Evolutionary conservation across 92 coral and sea anemone species (phyloP).

Genomic region (Pocillopora meandrina): DNA sequence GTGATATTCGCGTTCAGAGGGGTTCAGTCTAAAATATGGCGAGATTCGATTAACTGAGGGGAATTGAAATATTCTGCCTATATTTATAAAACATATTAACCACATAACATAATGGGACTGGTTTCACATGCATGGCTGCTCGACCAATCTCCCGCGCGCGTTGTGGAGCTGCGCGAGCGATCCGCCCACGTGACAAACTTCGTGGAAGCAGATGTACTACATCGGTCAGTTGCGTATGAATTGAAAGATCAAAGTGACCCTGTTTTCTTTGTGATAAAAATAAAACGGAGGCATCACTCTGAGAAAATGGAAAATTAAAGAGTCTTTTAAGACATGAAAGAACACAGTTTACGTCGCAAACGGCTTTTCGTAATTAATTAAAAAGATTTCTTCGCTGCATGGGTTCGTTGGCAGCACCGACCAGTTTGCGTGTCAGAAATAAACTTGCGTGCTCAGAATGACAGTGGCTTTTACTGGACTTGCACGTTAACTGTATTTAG

Average conservation of each 20-base stretch:
- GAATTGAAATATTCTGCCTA: slow-evolving; percentile 87
- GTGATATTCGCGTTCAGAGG: slow-evolving; percentile 35
- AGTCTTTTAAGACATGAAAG: background rate
- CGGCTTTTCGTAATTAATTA: background rate
- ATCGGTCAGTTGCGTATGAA: slow-evolving; percentile 49
- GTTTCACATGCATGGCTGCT: slow-evolving; percentile 62
- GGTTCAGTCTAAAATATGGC: slow-evolving; percentile 66
- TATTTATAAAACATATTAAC: slow-evolving; percentile 92
- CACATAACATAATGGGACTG: slow-evolving; percentile 68
- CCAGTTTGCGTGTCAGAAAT: slow-evolving; percentile 44
- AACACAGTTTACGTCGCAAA: slow-evolving; percentile 6
- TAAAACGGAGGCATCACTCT: slow-evolving; percentile 3
- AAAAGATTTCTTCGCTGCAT: background rate
- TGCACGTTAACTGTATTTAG: slow-evolving; percentile 24
- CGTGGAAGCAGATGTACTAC: slow-evolving; percentile 63
- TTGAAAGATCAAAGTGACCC: slow-evolving; percentile 23
- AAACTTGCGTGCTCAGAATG: slow-evolving; percentile 36
- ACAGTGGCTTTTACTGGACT: slow-evolving; percentile 16
- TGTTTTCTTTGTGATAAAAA: slow-evolving; percentile 13
- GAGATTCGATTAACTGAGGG: slow-evolving; percentile 81
- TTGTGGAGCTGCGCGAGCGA: slow-evolving; percentile 37
- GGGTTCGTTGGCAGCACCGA: background rate
- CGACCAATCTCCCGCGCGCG: slow-evolving; percentile 36
- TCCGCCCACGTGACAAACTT: slow-evolving; percentile 63
- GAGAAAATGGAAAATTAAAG: slow-evolving; percentile 12